phyloP scores from a whole-genome alignment of 2,113 vertebrate genomes.

The Apteryx owenii region DNA sequence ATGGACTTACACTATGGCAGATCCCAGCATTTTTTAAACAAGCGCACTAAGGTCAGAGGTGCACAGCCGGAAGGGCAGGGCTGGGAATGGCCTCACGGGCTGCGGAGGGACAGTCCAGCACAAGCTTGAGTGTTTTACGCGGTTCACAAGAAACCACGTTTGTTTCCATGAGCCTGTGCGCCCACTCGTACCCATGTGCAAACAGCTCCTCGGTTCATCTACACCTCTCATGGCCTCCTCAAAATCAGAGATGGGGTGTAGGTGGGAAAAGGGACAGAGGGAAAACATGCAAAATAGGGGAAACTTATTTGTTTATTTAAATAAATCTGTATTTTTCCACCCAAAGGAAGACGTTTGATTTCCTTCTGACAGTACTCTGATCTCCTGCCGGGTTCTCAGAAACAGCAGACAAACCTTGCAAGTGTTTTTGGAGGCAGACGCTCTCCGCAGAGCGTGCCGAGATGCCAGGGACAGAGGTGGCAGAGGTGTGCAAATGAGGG shows the following conservation, averaged over 20 bases:
- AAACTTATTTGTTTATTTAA: neutral
- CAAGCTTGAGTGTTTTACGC: accelerated
- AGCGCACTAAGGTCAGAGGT: neutral
- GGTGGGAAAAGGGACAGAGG: neutral
- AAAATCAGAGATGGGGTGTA: neutral
- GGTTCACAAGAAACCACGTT: neutral
- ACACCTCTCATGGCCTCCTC: neutral
- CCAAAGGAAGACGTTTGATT: neutral
- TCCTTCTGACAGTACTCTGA: neutral
- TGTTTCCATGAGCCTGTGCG: neutral
- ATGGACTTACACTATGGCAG: neutral
- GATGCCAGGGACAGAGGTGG: neutral
- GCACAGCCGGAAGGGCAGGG: neutral
- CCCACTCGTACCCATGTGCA: neutral
- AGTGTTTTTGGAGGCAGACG: neutral
- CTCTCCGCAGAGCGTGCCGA: neutral
- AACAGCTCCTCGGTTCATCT: neutral
- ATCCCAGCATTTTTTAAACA: neutral
- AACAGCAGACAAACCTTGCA: neutral
- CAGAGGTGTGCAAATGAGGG: neutral
- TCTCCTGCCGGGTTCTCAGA: neutral
- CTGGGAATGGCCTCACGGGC: neutral
- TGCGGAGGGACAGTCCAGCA: neutral
- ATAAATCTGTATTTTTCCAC: neutral
- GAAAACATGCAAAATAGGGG: neutral